Evolutionary conservation across 2,113 vertebrate genomes (phyloP).

Genomic region (Triplophysa rosa): DNA sequence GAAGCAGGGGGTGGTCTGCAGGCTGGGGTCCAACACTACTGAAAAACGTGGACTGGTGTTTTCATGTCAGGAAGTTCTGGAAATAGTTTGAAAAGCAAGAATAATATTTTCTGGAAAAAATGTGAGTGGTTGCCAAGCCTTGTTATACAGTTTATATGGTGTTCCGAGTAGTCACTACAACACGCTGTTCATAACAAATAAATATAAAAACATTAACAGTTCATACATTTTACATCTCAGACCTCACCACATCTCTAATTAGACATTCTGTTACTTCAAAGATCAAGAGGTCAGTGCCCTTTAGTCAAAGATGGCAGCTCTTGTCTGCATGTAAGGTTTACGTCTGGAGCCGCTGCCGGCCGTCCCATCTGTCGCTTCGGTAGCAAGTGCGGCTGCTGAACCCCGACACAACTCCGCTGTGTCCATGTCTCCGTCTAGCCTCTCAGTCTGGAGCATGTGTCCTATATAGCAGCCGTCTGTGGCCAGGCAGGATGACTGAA

Average conservation of each 20-base stretch:
- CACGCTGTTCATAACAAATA: too few species aligned
- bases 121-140: too few species aligned
- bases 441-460: conserved; percentile 34
- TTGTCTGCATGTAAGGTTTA: conserved; percentile 45
- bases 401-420: conserved; percentile 41
- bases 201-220: background rate
- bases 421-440: conserved; percentile 58
- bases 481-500: conserved; percentile 32
- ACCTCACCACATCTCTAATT: background rate
- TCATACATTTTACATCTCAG: background rate
- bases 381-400: conserved; percentile 20
- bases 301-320: conserved; percentile 41
- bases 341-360: conserved; percentile 57
- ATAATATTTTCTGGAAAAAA: background rate
- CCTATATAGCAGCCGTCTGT: conserved; percentile 44
- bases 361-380: conserved; percentile 37
- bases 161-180: too few species aligned
- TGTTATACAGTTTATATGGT: too few species aligned
- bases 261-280: conserved; percentile 13
- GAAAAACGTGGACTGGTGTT: background rate
- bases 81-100: background rate
- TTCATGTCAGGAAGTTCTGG: background rate
- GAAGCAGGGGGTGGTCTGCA: background rate
- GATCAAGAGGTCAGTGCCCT: conserved; percentile 54
- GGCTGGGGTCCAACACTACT: background rate